Evolutionary conservation across 2,888 invertebrate species (phyloP), one percentile per base, ranked within the genome.

Genomic region (Phortica magna): DNA sequence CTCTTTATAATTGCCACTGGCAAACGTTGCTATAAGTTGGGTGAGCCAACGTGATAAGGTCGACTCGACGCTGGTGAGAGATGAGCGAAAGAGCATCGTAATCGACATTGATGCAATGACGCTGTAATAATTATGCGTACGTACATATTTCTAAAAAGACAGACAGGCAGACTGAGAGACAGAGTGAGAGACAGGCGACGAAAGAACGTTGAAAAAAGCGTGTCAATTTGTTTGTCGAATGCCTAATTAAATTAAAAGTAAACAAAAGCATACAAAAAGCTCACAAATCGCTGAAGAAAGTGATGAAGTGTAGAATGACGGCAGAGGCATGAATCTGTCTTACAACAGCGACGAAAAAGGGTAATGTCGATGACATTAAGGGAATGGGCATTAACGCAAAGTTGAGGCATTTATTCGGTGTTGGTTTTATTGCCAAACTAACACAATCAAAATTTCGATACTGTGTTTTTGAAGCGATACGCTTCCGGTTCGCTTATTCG

Each of bases 221-320:
- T 43, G 59, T 42, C 61, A 61, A 61, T 61, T 73, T 73, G 73
- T 73, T 73, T 73, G 73, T 61, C 59, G 57, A 77, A 48, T 53
- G 72, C 74, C 87, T 85, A 85, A 85, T 85, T 85, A 85, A 88
- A 85, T 87, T 81, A 80, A 83, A 84, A 79, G 84, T 80, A 79
- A 87, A 84, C 85, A 85, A 84, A 88, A 79, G 76, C 81, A 70
- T 75, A 77, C 31, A 31, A 31, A 31, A 31, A 31, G 31, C 31
- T 31, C 31, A 31, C 31, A 31, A 31, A 31, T 31, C 31, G 31
- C 41, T 9, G 67, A 71, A 22, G 57, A 72, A 31, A 31, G 31
- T 31, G 31, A 31, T 31, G 31, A 31, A 31, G 31, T 31, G 31
- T 31, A 31, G 31, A 31, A 31, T 31, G 65, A 42, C 39, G 68